Evolutionary conservation across 2,888 invertebrate genomes (phyloP), one percentile per base, ranked within the genome.

Genomic region (Zaprionus bogoriensis): DNA sequence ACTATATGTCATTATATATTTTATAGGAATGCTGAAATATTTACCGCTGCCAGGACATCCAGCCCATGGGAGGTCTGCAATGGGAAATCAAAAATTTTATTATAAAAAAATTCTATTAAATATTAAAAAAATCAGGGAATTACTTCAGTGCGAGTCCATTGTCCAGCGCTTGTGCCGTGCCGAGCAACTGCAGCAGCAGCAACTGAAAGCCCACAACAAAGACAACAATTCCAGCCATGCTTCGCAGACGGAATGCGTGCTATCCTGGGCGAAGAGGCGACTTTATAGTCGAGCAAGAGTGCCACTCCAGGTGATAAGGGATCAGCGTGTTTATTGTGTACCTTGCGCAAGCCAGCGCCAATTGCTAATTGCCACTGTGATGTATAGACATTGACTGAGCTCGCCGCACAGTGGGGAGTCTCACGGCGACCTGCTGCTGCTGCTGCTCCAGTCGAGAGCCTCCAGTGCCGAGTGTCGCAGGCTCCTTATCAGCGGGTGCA

Each of bases 51-150:
- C 94, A 94, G 50, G 93, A 92, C 91, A 94, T 92, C 94, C 94
- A 94, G 4, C 94, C 94, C 94, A 94, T 94, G 1, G 94, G 94
- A 4, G 94, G 94, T n/a, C 93, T 94, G 59, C 89, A 53, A 50
- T 23, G 23, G 10, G 6, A n/a, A 14, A 9, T 1, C 25, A n/a
- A 28, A 12, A 42, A 23, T 41, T 28, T 51, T 5, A 19, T n/a
- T 6, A n/a, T 25, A 12, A 42, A 7, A 6, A 23, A 36, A 9
- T 5, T 2, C 1, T 9, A 14, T 0, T 4, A 1, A 17, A 3
- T 19, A 17, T 20, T n/a, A n/a, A n/a, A n/a, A 36, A 17, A 14
- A 1, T 32, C 30, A 12, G 12, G 6, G 6, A 30, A n/a, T 65
- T 55, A 82, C 80, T 45, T 83, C 1, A 51, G 83, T 0, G 94